A percentile compares a stretch with the other conserved stretches of the same genome.
These are phyloP conservation scores for Sarcophaga rosellei DNA, from an alignment of 2,888 invertebrate species.

Conservation along the genomic window DNA sequence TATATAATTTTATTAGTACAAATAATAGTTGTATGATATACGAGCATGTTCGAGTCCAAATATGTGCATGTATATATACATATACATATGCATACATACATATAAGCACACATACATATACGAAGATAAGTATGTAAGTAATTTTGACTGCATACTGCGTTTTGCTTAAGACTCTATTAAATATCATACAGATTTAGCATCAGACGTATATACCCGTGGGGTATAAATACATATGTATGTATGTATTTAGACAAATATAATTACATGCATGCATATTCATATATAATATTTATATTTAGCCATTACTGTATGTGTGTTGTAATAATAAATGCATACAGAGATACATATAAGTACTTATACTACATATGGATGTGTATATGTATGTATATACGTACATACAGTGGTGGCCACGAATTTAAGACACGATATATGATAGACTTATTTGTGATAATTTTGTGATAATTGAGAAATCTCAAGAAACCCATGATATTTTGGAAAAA, in stretches of 20 bases:
- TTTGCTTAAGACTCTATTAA: background rate
- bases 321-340: background rate
- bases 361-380: too few relatives aligned
- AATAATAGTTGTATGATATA: slow-evolving; percentile 51
- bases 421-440: too few relatives aligned
- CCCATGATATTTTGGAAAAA: too few relatives aligned
- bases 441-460: too few relatives aligned
- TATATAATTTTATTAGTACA: slow-evolving; percentile 15
- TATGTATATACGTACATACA: too few relatives aligned
- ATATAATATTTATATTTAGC: background rate
- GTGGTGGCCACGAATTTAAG: too few relatives aligned
- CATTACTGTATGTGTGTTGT: background rate
- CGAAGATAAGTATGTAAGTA: background rate
- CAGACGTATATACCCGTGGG: background rate
- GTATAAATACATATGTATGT: background rate
- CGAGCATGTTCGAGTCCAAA: background rate
- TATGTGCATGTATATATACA: background rate
- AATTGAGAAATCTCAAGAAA: too few relatives aligned
- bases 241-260: slow-evolving; percentile 19
- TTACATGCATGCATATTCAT: slow-evolving; percentile 31
- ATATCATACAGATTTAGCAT: background rate
- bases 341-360: background rate
- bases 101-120: background rate
- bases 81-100: background rate
- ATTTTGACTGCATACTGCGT: slow-evolving; percentile 40